Evolutionary conservation across 2,888 invertebrate genomes (phyloP), one percentile per base, ranked within the genome.

Genomic region (Patella depressa): DNA sequence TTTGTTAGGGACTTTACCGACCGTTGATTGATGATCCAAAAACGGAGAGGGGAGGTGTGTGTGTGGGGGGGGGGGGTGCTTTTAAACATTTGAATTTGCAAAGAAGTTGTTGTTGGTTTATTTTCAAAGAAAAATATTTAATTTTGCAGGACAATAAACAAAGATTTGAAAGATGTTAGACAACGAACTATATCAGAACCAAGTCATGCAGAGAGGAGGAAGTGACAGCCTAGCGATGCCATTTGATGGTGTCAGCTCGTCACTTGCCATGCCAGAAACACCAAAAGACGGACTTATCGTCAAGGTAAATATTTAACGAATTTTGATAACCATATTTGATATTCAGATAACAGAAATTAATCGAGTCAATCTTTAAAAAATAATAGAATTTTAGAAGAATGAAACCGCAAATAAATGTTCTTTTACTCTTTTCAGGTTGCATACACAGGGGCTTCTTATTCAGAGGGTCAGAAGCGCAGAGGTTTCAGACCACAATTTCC

Each of bases 361-460:
- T 45, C 45, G 9, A 45, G 45, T 45, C 0, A 1, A 45, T 45
- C 45, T 45, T 45, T 45, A 45, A 45, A 45, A 45, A 45, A 7
- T 34, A 5, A 34, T 4, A 34, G 3, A 29, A 3, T 29, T 34
- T 34, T 0, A 45, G 7, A 45, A 9, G 9, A 45, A 45, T 9
- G 17, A 65, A 17, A 72, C 19, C 53, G 9, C 12, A 59, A 5
- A 15, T 65, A 53, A 71, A 15, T 24, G 72, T 12, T 2, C 34
- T 69, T 76, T 70, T 71, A 14, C 54, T 15, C 53, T 76, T 81
- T 84, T 4, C 84, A 92, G 92, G 91, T 92, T 1, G 89, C 89
- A 79, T 92, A 90, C 84, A 92, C 92, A 34, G 93, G 93, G 29
- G 92, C 92, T 0, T 92, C 92, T 80, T 91, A 92, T 73, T 89